Percentiles rank a stretch among this genome's conserved stretches.
phyloP scores from a whole-genome alignment of 2,888 invertebrate species.

The Dynastes maya region DNA sequence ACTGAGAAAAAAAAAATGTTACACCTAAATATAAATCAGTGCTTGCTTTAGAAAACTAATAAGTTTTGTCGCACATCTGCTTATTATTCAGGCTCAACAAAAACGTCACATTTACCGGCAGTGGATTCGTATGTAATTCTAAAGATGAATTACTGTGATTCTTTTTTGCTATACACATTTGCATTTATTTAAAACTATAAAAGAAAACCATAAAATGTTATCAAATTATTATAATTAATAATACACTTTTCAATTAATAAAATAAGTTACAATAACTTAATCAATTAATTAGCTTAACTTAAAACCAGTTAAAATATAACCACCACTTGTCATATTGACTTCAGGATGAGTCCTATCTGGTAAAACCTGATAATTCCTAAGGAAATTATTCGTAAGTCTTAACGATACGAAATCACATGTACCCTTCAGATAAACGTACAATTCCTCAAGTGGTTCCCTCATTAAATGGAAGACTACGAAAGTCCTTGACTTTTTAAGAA shows the following conservation, averaged over 20 bases:
- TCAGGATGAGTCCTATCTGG: constrained; percentile 95
- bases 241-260: constrained; percentile 13
- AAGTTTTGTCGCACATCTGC: too few relatives aligned
- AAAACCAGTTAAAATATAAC: constrained; percentile 87
- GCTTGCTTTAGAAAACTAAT: too few relatives aligned
- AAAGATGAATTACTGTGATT: too few relatives aligned
- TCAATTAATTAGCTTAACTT: constrained; percentile 47
- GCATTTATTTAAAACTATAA: not conserved
- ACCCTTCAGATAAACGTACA: constrained; percentile 85
- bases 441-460: constrained; percentile 88
- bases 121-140: too few relatives aligned
- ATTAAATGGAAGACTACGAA: constrained; percentile 88
- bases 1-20: too few relatives aligned
- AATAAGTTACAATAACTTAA: constrained; percentile 32
- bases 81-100: too few relatives aligned
- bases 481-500: constrained; percentile 86
- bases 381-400: constrained; percentile 88
- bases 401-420: constrained; percentile 82
- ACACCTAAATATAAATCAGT: too few relatives aligned
- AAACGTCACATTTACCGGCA: too few relatives aligned
- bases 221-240: constrained; percentile 18
- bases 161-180: too few relatives aligned
- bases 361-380: constrained; percentile 91
- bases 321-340: constrained; percentile 92
- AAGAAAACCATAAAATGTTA: constrained; percentile 2